Percentiles rank a stretch among this genome's conserved stretches.
Evolutionary conservation across 2,888 invertebrate species (phyloP).

Genomic region (Hypselothyrea guttata): DNA sequence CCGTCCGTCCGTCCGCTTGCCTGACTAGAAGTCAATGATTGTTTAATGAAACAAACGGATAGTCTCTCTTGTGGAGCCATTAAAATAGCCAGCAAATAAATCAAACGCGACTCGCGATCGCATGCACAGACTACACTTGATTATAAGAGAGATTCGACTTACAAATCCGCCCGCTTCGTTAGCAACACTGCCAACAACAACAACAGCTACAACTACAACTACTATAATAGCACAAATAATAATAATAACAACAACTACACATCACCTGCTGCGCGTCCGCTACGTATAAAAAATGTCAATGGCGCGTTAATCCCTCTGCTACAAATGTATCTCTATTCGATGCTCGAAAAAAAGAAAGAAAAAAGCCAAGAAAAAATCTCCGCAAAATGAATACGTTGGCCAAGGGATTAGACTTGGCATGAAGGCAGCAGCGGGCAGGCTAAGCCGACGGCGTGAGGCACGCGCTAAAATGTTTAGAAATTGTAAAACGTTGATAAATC

Average conservation of each 20-base stretch:
- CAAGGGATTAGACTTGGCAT: conserved; percentile 52
- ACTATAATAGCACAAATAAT: background rate
- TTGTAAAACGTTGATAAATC: conserved; percentile 64
- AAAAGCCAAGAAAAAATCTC: too few species aligned
- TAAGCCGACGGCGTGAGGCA: conserved; percentile 66
- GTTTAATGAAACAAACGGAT: conserved; percentile 67
- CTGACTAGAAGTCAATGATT: conserved; percentile 71
- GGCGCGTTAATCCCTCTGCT: conserved; percentile 62
- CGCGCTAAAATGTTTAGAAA: conserved; percentile 66
- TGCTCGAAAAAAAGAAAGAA: conserved; percentile 14
- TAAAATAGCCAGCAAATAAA: conserved; percentile 65
- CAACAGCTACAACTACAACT: conserved; percentile 9
- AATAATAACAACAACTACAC: conserved; percentile 7
- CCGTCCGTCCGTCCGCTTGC: conserved; percentile 7
- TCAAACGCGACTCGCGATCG: conserved; percentile 54
- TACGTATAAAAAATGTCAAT: conserved; percentile 57
- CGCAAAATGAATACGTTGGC: conserved; percentile 53
- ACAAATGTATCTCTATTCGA: conserved; percentile 46
- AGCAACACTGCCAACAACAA: conserved; percentile 37
- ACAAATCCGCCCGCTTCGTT: conserved; percentile 72
- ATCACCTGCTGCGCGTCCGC: conserved; percentile 66
- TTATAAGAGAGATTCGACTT: conserved; percentile 52
- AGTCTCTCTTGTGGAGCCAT: conserved; percentile 42
- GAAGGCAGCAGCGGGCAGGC: conserved; percentile 17
- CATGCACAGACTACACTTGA: conserved; percentile 55